Evolutionary conservation across 2,888 invertebrate genomes (phyloP).

Genomic region (Cerceris ruficornis): DNA sequence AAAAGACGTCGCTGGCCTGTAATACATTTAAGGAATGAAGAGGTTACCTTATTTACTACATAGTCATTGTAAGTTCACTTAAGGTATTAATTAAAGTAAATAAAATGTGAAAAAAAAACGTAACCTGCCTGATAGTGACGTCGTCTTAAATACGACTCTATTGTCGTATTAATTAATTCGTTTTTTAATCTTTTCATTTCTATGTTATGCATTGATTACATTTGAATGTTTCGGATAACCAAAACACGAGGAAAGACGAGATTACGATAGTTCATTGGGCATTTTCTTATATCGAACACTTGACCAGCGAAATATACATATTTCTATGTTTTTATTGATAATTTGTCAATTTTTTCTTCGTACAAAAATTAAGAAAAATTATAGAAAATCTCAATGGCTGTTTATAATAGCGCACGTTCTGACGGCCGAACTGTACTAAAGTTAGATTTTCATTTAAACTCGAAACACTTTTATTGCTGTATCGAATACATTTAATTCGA

Average conservation of each 20-base stretch:
- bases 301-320: conserved; percentile 1
- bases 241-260: conserved; percentile 32
- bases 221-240: conserved; percentile 21
- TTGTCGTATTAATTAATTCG: conserved; percentile 86
- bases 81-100: conserved; percentile 4
- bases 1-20: conserved; percentile 47
- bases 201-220: conserved; percentile 41
- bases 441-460: too few relatives aligned
- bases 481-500: too few relatives aligned
- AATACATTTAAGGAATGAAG: conserved; percentile 20
- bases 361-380: too few relatives aligned
- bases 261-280: conserved; percentile 26
- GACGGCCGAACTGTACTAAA: too few relatives aligned
- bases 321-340: conserved; percentile 5
- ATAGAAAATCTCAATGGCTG: too few relatives aligned
- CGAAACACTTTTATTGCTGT: too few relatives aligned
- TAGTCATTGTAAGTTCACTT: background rate
- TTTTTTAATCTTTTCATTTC: conserved; percentile 86
- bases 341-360: background rate
- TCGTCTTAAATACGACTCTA: conserved; percentile 87
- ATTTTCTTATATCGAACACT: conserved; percentile 2
- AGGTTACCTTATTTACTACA: conserved; percentile 64
- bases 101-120: conserved; percentile 18
- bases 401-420: too few relatives aligned
- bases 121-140: conserved; percentile 85